Base-by-base conservation (phyloP, 2,113 vertebrate species). In the Cyanoderma ruficeps region DNA sequence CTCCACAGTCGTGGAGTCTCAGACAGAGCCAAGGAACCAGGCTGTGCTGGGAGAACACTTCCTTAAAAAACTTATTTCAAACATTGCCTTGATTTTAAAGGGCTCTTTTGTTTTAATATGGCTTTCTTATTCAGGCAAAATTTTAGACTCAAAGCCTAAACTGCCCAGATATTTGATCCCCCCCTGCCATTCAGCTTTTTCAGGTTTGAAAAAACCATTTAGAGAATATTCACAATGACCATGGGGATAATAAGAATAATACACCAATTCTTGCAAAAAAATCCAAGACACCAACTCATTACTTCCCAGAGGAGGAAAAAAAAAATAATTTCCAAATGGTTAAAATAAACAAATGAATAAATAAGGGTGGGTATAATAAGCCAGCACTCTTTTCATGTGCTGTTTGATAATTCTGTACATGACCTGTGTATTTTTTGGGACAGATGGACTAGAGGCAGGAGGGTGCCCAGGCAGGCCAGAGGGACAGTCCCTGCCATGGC, bases 281-380 rank as follows among this genome's bases (percentile, higher is more conserved):
- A 16, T 28, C 21, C 37, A 16, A 27, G n/a, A 23, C 24, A 13
- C 3, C 0, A 0, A 37, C 10, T 3, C 8, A 4, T n/a, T 50
- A 35, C 11, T 68, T 59, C 19, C 28, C 9, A 2, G 4, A 59
- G 25, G 8, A 75, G 42, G 5, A 56, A 75, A 46, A 42, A 42
- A 42, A 42, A 31, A 13, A 39, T n/a, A 39, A 39, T 39, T 10
- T 10, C 37, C 9, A 47, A 90, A 37, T 4, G 2, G 3, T 17
- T 39, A 15, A 57, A n/a, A 57, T 0, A 9, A 41, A 35, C 12
- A 9, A n/a, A 42, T 8, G 7, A 35, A 28, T 8, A 14, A 55
- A 10, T 5, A 31, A 44, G 28, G 7, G 0, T 7, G 6, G 10
- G 31, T 30, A 16, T 24, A 49, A 49, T 7, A 49, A 49, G 47